These are phyloP conservation scores for Bryconaethiops microstoma DNA, from an alignment of 2,797 vertebrate genomes.

Conservation along the genomic window DNA sequence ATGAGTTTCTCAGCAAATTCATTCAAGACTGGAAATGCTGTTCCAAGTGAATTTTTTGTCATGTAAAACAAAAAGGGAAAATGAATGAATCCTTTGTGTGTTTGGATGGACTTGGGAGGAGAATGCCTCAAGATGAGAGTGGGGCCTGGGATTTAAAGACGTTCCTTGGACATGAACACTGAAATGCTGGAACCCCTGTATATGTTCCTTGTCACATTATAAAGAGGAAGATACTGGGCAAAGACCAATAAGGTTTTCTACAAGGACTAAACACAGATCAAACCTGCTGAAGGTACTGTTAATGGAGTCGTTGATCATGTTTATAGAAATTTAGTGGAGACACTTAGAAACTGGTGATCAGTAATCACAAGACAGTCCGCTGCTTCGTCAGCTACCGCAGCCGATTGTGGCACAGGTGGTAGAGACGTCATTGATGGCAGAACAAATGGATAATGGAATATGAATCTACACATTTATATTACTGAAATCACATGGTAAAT, in stretches of 20 bases:
- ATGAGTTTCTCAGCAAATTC: slow-evolving; percentile 96
- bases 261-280: slow-evolving; percentile 75
- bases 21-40: slow-evolving; percentile 90
- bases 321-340: slow-evolving; percentile 72
- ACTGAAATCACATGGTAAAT: slow-evolving; percentile 81
- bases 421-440: slow-evolving; percentile 71
- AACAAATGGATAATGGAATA: slow-evolving; percentile 74
- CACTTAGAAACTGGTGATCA: slow-evolving; percentile 78
- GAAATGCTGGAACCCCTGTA: slow-evolving; percentile 78
- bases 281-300: slow-evolving; percentile 80
- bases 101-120: slow-evolving; percentile 73
- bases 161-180: slow-evolving; percentile 71
- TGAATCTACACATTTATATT: slow-evolving; percentile 84
- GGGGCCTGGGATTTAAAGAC: slow-evolving; percentile 67
- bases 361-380: slow-evolving; percentile 79
- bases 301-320: slow-evolving; percentile 74
- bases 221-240: slow-evolving; percentile 71
- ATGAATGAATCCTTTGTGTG: slow-evolving; percentile 68
- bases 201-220: slow-evolving; percentile 80
- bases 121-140: slow-evolving; percentile 69
- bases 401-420: slow-evolving; percentile 71
- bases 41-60: slow-evolving; percentile 79
- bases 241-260: slow-evolving; percentile 75
- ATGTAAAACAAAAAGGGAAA: slow-evolving; percentile 74
- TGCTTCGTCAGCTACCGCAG: slow-evolving; percentile 71